Conservation (phyloP, 1,140 invertebrate species). For the Heliothis virescens region DNA sequence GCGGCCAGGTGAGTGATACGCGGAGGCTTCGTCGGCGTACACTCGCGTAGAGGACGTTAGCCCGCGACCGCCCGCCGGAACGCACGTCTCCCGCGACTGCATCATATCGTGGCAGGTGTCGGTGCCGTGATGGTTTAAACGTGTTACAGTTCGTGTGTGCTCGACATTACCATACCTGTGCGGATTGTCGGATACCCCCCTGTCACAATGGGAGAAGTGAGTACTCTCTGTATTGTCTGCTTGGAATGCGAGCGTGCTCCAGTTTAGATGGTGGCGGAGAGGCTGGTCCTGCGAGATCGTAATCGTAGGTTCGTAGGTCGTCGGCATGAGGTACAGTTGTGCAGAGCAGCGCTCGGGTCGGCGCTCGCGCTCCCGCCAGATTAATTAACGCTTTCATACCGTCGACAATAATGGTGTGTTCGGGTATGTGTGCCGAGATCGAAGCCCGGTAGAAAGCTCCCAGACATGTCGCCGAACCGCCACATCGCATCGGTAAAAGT, state of each 20-base stretch:
- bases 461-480: constrained; percentile 49
- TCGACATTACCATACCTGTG: constrained; percentile 48
- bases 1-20: constrained; percentile 68
- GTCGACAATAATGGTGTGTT: constrained; percentile 60
- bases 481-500: constrained; percentile 53
- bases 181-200: constrained; percentile 63
- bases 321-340: constrained; percentile 58
- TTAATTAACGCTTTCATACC: constrained; percentile 62
- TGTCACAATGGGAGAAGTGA: constrained; percentile 80
- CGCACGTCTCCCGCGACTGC: constrained; percentile 63
- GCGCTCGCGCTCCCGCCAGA: constrained; percentile 48
- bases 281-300: constrained; percentile 63
- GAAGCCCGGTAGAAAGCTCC: constrained; percentile 68
- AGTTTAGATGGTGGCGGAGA: constrained; percentile 61
- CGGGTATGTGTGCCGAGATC: constrained; percentile 62
- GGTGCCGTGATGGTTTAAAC: constrained; percentile 75
- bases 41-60: constrained; percentile 73
- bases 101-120: constrained; percentile 70
- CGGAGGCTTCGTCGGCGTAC: constrained; percentile 51
- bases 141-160: constrained; percentile 70
- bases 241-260: constrained; percentile 69
- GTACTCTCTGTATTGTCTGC: constrained; percentile 59
- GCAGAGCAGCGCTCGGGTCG: constrained; percentile 50
- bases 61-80: constrained; percentile 67
- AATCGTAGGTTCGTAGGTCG: constrained; percentile 78